Conservation (phyloP, 92 coral and sea anemone species). For the Palythoa caribaeorum region DNA sequence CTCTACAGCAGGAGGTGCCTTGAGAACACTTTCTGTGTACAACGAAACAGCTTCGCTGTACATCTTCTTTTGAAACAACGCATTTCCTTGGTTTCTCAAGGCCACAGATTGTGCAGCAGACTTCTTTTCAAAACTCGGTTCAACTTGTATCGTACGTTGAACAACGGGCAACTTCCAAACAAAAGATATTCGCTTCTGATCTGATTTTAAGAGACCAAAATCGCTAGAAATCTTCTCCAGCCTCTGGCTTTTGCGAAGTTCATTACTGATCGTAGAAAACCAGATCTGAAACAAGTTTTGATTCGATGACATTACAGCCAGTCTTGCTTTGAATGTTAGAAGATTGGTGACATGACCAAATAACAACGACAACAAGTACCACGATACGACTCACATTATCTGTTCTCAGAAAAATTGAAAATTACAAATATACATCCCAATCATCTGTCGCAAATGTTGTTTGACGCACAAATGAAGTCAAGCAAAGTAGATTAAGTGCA, state of each 20-base stretch:
- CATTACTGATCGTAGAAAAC: conserved; percentile 67
- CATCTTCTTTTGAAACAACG: conserved; percentile 70
- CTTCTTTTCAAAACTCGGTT: conserved; percentile 67
- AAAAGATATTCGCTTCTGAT: conserved; percentile 79
- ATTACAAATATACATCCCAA: too few relatives aligned
- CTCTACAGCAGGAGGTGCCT: conserved; percentile 65
- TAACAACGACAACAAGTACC: background rate
- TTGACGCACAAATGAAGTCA: background rate
- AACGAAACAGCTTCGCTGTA: conserved; percentile 65
- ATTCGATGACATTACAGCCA: background rate
- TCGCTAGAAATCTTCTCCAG: conserved; percentile 72
- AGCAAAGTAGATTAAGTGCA: background rate
- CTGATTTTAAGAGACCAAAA: conserved; percentile 75
- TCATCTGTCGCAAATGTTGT: background rate
- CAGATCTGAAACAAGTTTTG: conserved; percentile 63
- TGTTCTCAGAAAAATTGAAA: background rate
- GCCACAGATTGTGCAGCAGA: conserved; percentile 69
- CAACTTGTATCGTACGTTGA: conserved; percentile 65
- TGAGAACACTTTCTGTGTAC: conserved; percentile 78
- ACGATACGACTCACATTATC: background rate
- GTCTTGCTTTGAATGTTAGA: too few relatives aligned
- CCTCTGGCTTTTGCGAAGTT: conserved; percentile 65
- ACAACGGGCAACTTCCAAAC: conserved; percentile 69
- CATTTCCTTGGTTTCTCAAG: conserved; percentile 85
- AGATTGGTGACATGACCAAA: background rate